Conservation (phyloP, 2,888 invertebrate species). For the Pandemis corylana region DNA sequence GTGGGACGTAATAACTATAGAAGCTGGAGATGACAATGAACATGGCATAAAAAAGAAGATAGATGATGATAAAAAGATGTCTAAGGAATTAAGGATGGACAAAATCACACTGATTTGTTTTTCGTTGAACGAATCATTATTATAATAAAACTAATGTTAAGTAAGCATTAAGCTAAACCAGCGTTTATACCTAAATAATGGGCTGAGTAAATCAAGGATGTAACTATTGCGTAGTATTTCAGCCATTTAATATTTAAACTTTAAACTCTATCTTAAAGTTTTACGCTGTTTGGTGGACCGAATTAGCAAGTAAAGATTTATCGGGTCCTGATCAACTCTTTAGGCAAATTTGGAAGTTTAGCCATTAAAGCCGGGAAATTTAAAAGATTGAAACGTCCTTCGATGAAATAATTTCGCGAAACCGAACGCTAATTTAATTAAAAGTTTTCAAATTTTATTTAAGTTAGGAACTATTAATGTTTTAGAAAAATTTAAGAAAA, state of each 20-base stretch:
- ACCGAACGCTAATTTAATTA: constrained; percentile 12
- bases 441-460: background rate
- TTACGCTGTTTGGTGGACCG: constrained; percentile 3
- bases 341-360: constrained; percentile 15
- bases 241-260: background rate
- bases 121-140: too few species aligned
- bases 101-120: too few species aligned
- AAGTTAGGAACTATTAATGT: background rate
- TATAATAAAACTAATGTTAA: too few species aligned
- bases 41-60: too few species aligned
- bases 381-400: constrained; percentile 1
- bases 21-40: too few species aligned
- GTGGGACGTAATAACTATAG: too few species aligned
- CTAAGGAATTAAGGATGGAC: too few species aligned
- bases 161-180: too few species aligned
- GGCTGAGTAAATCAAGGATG: too few species aligned
- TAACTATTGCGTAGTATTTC: background rate
- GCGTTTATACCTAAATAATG: too few species aligned
- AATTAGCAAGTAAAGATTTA: constrained; percentile 17
- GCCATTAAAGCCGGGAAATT: constrained; percentile 11
- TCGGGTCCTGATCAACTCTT: constrained; percentile 3
- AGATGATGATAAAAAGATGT: too few species aligned
- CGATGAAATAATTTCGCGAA: constrained; percentile 5
- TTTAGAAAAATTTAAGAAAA: background rate
- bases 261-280: background rate